phyloP scores from a whole-genome alignment of 1,140 invertebrate species.

The Archivesica marissinica region DNA sequence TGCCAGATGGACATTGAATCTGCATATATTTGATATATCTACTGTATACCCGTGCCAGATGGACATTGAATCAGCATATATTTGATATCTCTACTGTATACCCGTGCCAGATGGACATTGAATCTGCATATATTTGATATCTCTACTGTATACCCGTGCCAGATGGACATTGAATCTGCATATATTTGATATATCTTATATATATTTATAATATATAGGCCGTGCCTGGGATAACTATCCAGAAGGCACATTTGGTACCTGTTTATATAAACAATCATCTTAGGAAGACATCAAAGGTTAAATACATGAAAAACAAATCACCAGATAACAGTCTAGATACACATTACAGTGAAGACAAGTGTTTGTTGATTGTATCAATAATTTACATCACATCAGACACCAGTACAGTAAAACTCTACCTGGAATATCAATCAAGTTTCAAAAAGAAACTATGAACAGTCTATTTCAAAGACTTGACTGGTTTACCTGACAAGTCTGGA shows the following conservation, averaged over 20 bases:
- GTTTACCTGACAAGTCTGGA: conserved; percentile 8
- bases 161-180: too few species aligned
- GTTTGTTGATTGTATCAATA: conserved; percentile 9
- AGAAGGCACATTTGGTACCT: neutral
- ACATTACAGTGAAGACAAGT: neutral
- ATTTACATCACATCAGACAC: conserved; percentile 1
- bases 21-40: too few species aligned
- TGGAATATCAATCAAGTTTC: conserved; percentile 18
- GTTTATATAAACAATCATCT: conserved; percentile 23
- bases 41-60: too few species aligned
- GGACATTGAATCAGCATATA: too few species aligned
- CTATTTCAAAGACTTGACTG: neutral
- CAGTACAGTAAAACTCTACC: conserved; percentile 11
- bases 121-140: too few species aligned
- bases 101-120: too few species aligned
- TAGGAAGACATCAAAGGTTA: conserved; percentile 6
- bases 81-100: too few species aligned
- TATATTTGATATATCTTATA: too few species aligned
- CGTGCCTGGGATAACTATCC: neutral
- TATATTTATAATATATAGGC: too few species aligned
- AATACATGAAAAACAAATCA: conserved; percentile 25
- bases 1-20: too few species aligned
- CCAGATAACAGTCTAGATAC: neutral
- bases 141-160: too few species aligned
- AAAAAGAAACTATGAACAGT: conserved; percentile 10